Evolutionary conservation across 2,113 vertebrate species (phyloP).

Genomic region (Archilochus colubris): DNA sequence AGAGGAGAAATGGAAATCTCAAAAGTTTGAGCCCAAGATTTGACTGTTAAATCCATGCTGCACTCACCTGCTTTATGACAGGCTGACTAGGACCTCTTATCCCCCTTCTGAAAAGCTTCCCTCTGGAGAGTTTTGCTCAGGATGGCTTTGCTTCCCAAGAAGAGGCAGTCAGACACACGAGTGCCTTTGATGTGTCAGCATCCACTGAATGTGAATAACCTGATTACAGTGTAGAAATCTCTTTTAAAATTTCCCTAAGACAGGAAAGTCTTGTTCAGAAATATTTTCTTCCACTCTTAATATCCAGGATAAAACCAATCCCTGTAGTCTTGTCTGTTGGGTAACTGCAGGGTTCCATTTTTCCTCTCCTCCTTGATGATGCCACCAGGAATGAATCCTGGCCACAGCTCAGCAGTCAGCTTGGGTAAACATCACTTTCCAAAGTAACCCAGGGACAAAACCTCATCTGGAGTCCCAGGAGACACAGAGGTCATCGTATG

Average conservation of each 20-base stretch:
- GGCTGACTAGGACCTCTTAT: rapidly evolving
- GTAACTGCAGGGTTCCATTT: not conserved
- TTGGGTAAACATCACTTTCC: not conserved
- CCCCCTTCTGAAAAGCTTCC: not conserved
- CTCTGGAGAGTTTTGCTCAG: not conserved
- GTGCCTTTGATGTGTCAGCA: conserved; percentile 15
- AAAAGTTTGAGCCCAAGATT: not conserved
- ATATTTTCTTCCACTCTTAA: not conserved
- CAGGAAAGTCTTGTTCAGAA: not conserved
- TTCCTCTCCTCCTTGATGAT: not conserved
- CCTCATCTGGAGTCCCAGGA: not conserved
- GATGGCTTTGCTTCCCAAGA: not conserved
- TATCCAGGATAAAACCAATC: rapidly evolving
- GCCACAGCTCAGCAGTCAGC: rapidly evolving
- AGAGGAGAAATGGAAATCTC: not conserved
- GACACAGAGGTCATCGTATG: rapidly evolving
- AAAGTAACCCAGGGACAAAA: not conserved
- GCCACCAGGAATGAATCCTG: not conserved
- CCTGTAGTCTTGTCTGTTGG: not conserved
- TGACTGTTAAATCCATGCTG: not conserved
- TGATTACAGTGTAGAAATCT: not conserved
- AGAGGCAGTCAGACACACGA: not conserved
- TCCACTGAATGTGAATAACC: not conserved
- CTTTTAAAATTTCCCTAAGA: not conserved
- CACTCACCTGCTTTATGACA: not conserved